Conservation (phyloP, 2,888 invertebrate species). For the Ellobium chinense region DNA sequence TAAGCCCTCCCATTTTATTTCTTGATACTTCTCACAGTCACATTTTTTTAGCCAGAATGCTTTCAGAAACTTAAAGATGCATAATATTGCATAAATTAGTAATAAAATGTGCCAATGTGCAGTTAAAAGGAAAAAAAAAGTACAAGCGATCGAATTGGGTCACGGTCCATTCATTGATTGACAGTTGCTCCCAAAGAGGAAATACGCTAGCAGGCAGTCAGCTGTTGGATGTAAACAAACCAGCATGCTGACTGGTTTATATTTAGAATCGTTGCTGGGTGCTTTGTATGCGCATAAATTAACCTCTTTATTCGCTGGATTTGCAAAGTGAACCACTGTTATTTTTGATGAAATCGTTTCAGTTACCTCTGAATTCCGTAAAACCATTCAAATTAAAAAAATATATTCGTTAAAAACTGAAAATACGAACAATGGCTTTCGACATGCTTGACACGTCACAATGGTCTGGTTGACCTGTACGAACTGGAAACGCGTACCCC, state of each 20-base stretch:
- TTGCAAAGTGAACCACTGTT: no score
- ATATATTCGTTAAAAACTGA: no score
- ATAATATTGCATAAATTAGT: neutral
- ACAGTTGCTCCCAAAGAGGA: conserved; percentile 55
- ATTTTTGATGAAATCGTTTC: no score
- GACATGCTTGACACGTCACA: no score
- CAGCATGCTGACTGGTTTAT: conserved; percentile 51
- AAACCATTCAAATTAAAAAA: no score
- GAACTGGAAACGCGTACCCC: no score
- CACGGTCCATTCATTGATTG: conserved; percentile 68
- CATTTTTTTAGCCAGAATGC: neutral
- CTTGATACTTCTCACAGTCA: neutral
- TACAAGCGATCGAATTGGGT: conserved; percentile 50
- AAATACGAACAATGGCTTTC: no score
- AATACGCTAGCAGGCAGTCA: conserved; percentile 67
- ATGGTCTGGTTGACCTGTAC: no score
- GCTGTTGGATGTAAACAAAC: conserved; percentile 78
- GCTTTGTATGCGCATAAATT: conserved; percentile 14
- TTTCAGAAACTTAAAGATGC: neutral
- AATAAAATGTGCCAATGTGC: neutral
- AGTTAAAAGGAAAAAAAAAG: conserved; percentile 8
- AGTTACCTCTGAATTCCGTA: no score
- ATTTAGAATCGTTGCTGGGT: conserved; percentile 39
- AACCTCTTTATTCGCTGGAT: neutral
- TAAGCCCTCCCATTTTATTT: conserved; percentile 48